Percentiles rank a stretch among this genome's conserved stretches.
phyloP scores from a whole-genome alignment of 2,113 vertebrate species.

The Silurus glanis region DNA sequence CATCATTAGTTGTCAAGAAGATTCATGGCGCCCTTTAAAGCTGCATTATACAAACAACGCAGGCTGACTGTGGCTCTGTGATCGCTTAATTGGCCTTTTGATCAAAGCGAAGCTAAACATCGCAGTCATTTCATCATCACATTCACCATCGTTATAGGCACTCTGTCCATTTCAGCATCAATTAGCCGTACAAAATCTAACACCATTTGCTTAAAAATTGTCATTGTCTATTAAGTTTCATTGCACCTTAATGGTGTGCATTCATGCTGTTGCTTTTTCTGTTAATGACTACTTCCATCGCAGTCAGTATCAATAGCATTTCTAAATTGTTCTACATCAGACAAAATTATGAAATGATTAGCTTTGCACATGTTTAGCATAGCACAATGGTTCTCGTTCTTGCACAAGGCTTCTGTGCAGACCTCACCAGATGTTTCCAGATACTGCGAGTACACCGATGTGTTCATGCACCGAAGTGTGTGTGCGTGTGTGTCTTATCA shows the following conservation, averaged over 20 bases:
- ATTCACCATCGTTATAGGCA: constrained; percentile 3
- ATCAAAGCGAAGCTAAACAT: constrained; percentile 33
- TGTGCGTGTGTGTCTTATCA: constrained; percentile 13
- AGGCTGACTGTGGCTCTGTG: constrained; percentile 32
- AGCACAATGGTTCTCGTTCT: neutral
- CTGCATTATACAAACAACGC: constrained; percentile 34
- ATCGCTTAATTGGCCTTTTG: constrained; percentile 50
- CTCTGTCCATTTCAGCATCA: constrained; percentile 12
- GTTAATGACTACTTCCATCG: neutral
- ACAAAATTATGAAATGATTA: neutral
- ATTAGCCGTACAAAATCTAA: constrained; percentile 4
- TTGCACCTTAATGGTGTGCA: neutral
- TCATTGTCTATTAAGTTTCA: neutral
- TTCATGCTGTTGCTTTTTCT: constrained; percentile 12
- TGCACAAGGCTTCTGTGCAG: neutral
- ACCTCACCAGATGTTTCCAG: neutral
- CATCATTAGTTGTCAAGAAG: constrained; percentile 48
- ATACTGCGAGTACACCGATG: neutral
- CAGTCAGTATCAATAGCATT: neutral
- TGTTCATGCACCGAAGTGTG: constrained; percentile 34
- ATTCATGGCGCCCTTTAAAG: constrained; percentile 45
- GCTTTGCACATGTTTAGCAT: neutral
- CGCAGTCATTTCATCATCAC: constrained; percentile 27
- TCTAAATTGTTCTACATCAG: neutral
- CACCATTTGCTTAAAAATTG: constrained; percentile 17